Percentiles rank a stretch among this genome's conserved stretches.
phyloP scores from a whole-genome alignment of 2,113 vertebrate species.

The Ophthalmolycus amberensis region DNA sequence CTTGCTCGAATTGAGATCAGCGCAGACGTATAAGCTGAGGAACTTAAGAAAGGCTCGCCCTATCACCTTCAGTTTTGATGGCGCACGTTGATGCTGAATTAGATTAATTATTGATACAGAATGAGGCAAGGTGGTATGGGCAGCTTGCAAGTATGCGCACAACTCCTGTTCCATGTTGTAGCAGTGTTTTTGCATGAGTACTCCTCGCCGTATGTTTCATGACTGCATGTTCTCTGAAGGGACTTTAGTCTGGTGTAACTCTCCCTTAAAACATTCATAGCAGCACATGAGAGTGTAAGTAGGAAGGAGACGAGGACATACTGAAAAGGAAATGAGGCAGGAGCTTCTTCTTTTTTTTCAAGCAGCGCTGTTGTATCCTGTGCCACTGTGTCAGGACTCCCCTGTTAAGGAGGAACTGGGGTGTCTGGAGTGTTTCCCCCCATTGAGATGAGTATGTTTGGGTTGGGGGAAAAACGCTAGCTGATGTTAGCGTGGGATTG shows the following conservation, averaged over 20 bases:
- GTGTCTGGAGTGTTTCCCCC: conserved; percentile 67
- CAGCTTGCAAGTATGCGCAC: background rate
- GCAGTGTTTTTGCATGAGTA: conserved; percentile 34
- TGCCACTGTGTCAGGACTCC: conserved; percentile 53
- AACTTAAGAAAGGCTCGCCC: background rate
- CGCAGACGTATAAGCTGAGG: conserved; percentile 15
- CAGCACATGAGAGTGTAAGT: conserved; percentile 27
- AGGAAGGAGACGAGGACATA: conserved; percentile 7
- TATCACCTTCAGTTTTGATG: conserved; percentile 36
- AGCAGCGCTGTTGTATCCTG: conserved; percentile 30
- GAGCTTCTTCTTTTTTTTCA: conserved; percentile 15
- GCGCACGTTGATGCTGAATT: background rate
- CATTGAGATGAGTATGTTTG: conserved; percentile 71
- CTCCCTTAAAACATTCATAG: conserved; percentile 49
- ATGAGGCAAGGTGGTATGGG: background rate
- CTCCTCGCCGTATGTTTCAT: conserved; percentile 32
- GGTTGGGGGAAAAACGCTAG: conserved; percentile 65
- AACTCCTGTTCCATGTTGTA: conserved; percentile 4
- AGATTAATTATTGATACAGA: conserved; percentile 47
- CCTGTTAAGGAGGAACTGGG: conserved; percentile 56
- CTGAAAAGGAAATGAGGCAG: conserved; percentile 54
- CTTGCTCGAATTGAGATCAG: conserved; percentile 32
- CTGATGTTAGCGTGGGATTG: conserved; percentile 69
- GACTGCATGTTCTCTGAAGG: conserved; percentile 6
- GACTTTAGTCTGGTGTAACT: background rate